These are phyloP conservation scores for Staurois parvus DNA, from an alignment of 2,797 vertebrate genomes.

Conservation along the genomic window DNA sequence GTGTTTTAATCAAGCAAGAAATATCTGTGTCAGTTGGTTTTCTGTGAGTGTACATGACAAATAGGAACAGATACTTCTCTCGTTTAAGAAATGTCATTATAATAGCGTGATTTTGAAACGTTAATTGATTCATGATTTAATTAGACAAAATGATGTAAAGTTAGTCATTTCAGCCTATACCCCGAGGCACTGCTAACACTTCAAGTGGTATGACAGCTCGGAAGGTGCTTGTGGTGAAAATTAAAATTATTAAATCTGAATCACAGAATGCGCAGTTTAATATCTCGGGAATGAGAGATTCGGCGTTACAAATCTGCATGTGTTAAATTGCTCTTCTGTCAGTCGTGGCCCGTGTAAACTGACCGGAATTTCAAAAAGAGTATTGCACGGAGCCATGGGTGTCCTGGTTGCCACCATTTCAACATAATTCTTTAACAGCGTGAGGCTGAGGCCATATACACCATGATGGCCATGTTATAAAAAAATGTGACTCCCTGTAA, in stretches of 20 bases:
- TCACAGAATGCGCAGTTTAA: conserved; percentile 25
- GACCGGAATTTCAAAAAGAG: conserved; percentile 2
- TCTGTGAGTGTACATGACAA: conserved; percentile 3
- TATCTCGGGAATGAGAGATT: conserved; percentile 15
- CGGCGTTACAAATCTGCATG: conserved; percentile 26
- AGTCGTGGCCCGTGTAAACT: not conserved
- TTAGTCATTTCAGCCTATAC: conserved; percentile 26
- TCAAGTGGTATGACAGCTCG: conserved; percentile 12
- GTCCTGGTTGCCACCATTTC: too few species aligned
- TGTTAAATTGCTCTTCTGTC: not conserved
- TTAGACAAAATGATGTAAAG: conserved; percentile 38
- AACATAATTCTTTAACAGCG: too few species aligned
- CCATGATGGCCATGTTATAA: too few species aligned
- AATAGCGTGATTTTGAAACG: conserved; percentile 28
- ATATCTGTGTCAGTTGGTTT: not conserved
- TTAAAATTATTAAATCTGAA: conserved; percentile 18
- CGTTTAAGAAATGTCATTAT: conserved; percentile 16
- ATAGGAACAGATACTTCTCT: conserved; percentile 5
- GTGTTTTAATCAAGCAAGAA: not conserved
- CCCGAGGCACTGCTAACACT: conserved; percentile 12
- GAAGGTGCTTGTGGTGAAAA: conserved; percentile 41
- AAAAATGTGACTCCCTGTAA: too few species aligned
- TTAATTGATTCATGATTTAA: conserved; percentile 46
- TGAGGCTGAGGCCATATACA: too few species aligned
- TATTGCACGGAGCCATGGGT: not conserved